Evolutionary conservation across 2,113 vertebrate genomes (phyloP).

Genomic region (Micronisus gabar): DNA sequence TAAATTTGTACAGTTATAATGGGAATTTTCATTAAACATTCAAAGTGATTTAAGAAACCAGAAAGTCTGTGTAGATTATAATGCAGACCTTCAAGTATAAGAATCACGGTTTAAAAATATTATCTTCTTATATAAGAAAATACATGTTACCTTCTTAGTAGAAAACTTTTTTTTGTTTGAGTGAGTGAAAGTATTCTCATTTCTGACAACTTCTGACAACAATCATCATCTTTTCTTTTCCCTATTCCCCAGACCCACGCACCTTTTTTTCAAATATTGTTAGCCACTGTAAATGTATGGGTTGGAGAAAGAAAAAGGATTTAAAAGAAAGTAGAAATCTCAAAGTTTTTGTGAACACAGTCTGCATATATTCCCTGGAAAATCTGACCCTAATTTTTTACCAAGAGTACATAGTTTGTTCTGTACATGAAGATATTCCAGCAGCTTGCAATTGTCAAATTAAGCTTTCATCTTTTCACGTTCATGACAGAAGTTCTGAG

Average conservation of each 20-base stretch:
- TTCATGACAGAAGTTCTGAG: not conserved
- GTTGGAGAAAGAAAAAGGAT: not conserved
- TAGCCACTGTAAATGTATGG: not conserved
- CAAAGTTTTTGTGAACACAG: not conserved
- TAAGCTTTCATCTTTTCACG: not conserved
- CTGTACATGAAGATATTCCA: not conserved
- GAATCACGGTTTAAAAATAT: not conserved
- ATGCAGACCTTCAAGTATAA: not conserved
- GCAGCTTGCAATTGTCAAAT: not conserved
- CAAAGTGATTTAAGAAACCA: not conserved
- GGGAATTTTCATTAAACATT: not conserved
- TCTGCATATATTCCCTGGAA: not conserved
- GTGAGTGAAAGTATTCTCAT: not conserved
- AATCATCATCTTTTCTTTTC: not conserved
- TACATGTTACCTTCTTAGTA: not conserved
- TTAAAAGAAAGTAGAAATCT: not conserved
- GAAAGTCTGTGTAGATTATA: not conserved
- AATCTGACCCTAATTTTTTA: not conserved
- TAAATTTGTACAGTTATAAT: not conserved
- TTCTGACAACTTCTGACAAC: not conserved
- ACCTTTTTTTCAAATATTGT: not conserved
- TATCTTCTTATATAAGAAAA: not conserved
- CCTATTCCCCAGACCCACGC: rapidly evolving
- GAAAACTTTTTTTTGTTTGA: not conserved
- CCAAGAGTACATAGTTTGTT: not conserved